These are phyloP conservation scores for Noctua pronuba DNA, from an alignment of 2,888 invertebrate genomes.

Conservation along the genomic window DNA sequence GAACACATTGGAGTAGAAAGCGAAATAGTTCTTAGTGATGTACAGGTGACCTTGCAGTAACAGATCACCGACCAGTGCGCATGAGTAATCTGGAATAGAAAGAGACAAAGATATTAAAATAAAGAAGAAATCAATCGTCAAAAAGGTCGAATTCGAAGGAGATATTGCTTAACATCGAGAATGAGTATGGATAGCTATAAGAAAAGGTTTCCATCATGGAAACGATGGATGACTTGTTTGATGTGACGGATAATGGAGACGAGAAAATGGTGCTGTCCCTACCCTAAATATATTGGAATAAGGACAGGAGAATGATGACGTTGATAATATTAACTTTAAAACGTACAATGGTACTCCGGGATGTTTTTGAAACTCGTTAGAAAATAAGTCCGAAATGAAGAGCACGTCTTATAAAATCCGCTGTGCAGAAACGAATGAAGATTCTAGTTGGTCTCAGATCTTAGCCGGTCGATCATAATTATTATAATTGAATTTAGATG, in stretches of 20 bases:
- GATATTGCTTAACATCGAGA: too few species aligned
- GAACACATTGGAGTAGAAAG: conserved; percentile 98
- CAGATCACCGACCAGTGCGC: conserved; percentile 97
- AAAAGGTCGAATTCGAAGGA: conserved; percentile 19
- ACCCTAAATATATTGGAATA: background rate
- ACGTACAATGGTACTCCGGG: background rate
- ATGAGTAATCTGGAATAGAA: conserved; percentile 94
- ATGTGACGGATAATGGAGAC: background rate
- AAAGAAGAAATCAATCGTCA: background rate
- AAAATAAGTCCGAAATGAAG: background rate
- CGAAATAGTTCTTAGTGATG: conserved; percentile 98
- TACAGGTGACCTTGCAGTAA: conserved; percentile 98
- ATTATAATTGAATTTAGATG: conserved; percentile 42
- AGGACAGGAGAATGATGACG: too few species aligned
- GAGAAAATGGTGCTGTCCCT: background rate
- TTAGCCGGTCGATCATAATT: conserved; percentile 3
- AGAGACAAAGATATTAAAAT: background rate
- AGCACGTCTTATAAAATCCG: conserved; percentile 33
- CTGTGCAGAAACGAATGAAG: conserved; percentile 27
- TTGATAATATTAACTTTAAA: background rate
- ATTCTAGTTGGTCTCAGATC: conserved; percentile 4
- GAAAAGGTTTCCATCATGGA: background rate
- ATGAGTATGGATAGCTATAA: background rate
- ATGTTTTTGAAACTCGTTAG: background rate
- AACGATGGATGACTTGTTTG: background rate